A percentile compares a stretch with the other conserved stretches of the same genome.
Evolutionary conservation across 2,113 vertebrate genomes (phyloP).

Genomic region (Anhinga anhinga): DNA sequence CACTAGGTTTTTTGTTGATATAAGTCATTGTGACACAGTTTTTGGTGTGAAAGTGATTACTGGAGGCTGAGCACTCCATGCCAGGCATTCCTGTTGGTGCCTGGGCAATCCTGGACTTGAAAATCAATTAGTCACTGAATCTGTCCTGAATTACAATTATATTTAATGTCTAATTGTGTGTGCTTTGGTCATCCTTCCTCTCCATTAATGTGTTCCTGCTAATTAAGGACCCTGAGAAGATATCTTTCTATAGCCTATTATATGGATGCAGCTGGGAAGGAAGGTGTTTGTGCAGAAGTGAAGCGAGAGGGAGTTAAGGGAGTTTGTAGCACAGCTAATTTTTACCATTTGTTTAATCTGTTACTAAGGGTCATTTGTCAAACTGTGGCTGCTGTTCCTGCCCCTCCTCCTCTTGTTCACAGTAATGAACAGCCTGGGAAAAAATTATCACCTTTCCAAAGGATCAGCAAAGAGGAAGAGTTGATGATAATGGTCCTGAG

Average conservation of each 20-base stretch:
- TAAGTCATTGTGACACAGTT: not conserved
- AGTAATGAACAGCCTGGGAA: constrained; percentile 55
- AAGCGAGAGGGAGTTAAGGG: not conserved
- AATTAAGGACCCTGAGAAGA: constrained; percentile 26
- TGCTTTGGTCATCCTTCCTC: constrained; percentile 32
- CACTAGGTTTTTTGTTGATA: not conserved
- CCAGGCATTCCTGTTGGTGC: not conserved
- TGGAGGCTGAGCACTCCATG: not conserved
- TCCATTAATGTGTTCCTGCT: not conserved
- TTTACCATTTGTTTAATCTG: constrained; percentile 71
- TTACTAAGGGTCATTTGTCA: constrained; percentile 66
- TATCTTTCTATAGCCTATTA: not conserved
- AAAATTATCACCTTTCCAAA: constrained; percentile 21
- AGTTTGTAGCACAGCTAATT: constrained; percentile 43
- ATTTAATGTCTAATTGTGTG: not conserved
- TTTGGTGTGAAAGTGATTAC: not conserved
- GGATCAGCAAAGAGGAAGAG: constrained; percentile 46
- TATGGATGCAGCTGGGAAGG: not conserved
- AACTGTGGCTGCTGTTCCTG: constrained; percentile 35
- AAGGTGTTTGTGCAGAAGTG: not conserved
- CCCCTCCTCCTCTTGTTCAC: constrained; percentile 13
- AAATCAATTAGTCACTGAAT: not conserved
- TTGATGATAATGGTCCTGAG: constrained; percentile 36
- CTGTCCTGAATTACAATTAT: not conserved
- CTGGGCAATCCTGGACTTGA: not conserved